phyloP scores from a whole-genome alignment of 2,888 invertebrate species.

The Cancer borealis region DNA sequence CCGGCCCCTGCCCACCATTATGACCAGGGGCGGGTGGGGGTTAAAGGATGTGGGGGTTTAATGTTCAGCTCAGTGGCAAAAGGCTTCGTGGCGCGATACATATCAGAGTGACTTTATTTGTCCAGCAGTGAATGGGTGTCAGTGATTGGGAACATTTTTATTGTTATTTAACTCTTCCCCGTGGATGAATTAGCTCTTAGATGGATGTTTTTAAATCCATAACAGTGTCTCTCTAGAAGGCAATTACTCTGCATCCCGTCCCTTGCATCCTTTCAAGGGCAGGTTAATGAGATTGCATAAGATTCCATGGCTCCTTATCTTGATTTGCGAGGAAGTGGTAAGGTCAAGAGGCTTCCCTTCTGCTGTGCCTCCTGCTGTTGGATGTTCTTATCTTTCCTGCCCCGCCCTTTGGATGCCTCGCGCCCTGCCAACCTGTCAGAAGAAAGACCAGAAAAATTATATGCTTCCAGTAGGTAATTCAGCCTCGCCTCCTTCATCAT shows the following conservation, averaged over 20 bases:
- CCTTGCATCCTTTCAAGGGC: background rate
- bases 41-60: background rate
- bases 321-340: slow-evolving; percentile 21
- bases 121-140: slow-evolving; percentile 24
- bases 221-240: background rate
- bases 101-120: slow-evolving; percentile 34
- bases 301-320: slow-evolving; percentile 13
- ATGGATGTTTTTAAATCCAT: background rate
- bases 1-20: background rate
- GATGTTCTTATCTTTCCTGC: background rate
- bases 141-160: background rate
- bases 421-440: background rate
- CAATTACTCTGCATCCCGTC: background rate
- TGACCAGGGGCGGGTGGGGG: background rate
- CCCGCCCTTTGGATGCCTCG: background rate
- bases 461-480: background rate
- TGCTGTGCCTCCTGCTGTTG: background rate
- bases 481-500: background rate
- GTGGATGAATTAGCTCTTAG: background rate
- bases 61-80: slow-evolving; percentile 37
- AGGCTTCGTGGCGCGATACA: slow-evolving; percentile 29
- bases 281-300: slow-evolving; percentile 33
- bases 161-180: background rate
- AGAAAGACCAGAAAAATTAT: background rate
- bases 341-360: slow-evolving; percentile 6